Base-by-base conservation (phyloP, 2,888 invertebrate species). In the Deilephila porcellus region DNA sequence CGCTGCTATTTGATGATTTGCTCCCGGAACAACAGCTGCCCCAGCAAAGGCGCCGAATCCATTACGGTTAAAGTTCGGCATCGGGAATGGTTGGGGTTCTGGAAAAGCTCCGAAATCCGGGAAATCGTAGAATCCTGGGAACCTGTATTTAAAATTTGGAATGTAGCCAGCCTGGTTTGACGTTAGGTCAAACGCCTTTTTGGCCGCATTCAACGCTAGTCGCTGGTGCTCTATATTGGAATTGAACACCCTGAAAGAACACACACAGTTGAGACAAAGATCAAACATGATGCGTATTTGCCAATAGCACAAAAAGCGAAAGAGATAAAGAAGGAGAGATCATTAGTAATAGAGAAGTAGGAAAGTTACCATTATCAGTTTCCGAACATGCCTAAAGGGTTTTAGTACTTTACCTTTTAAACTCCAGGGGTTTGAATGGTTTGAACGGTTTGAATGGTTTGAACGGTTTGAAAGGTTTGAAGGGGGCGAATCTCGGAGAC, bases 1-100 rank as follows among this genome's bases (percentile, higher is more conserved):
- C 8, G 88, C 88, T 34, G 96, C 96, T 0, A 95, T 88, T 81
- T 97, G 97, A 71, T 94, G 94, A 20, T 89, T 87, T 75, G 91
- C 96, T 29, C 90, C 93, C 0, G 96, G 95, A 34, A 96, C 95
- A 70, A 95, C 88, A 1, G 93, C 90, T 0, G 95, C 96, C 60
- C 94, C 88, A 1, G 97, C 96, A 63, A 87, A 92, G 0, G 96
- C 96, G 45, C 85, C 84, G 76, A 90, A 87, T 6, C 45, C 73
- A 60, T 70, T 52, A 76, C 86, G n/a, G n/a, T n/a, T 74, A n/a
- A 75, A 83, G 73, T 80, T 76, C 29, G 78, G 77, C 83, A 84
- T 83, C 71, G 67, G 74, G 53, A 78, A 81, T n/a, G 78, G 75
- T 62, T n/a, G 74, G 60, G 71, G 52, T 2, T 17, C 59, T 60